Evolutionary conservation across 1,140 invertebrate species (phyloP).

Genomic region (Pteromalus puparum): DNA sequence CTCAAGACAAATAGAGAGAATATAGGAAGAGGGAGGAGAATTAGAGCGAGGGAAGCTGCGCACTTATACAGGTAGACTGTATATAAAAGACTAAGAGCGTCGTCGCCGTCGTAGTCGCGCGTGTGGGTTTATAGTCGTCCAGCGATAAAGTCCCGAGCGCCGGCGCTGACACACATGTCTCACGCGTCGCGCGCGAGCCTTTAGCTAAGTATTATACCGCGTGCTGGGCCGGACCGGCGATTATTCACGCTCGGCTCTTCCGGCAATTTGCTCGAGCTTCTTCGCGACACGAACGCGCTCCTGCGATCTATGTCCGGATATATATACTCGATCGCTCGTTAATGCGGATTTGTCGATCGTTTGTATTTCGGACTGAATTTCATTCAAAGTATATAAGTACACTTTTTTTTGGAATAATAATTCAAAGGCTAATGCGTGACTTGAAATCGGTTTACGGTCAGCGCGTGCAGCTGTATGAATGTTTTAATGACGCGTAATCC

Average conservation of each 20-base stretch:
- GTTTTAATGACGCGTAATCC: too few relatives aligned
- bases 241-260: conserved; percentile 56
- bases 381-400: too few relatives aligned
- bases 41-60: conserved; percentile 35
- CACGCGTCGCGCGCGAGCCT: background rate
- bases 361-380: too few relatives aligned
- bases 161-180: conserved; percentile 8
- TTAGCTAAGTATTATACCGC: background rate
- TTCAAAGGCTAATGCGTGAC: too few relatives aligned
- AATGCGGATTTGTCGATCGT: background rate
- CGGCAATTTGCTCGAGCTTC: conserved; percentile 65
- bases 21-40: background rate
- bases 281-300: background rate
- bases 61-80: too few relatives aligned
- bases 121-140: conserved; percentile 26
- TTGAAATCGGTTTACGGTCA: too few relatives aligned
- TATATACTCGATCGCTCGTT: background rate
- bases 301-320: too few relatives aligned
- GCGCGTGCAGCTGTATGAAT: too few relatives aligned
- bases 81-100: too few relatives aligned
- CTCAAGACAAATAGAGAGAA: too few relatives aligned
- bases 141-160: conserved; percentile 33
- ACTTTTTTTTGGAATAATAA: too few relatives aligned
- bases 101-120: background rate
- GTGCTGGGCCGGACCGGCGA: conserved; percentile 23